Evolutionary conservation across 1,140 invertebrate genomes (phyloP).

Genomic region (Scaptomyza pallida): DNA sequence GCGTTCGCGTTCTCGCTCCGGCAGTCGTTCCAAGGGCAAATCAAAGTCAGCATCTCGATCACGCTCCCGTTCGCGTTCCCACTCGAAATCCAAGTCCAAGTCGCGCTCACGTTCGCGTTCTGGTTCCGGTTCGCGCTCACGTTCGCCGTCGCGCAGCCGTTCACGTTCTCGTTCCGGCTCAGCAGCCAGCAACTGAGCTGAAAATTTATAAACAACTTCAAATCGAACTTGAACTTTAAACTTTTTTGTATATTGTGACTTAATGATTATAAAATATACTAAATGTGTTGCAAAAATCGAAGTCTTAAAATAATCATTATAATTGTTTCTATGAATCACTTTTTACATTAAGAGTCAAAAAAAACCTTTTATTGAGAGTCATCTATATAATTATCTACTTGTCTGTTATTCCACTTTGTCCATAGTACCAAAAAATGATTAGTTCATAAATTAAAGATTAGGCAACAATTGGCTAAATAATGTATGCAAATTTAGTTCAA

Average conservation of each 20-base stretch:
- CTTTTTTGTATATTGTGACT: neutral
- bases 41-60: slow-evolving; percentile 79
- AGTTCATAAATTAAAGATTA: slow-evolving; percentile 30
- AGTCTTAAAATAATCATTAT: no score
- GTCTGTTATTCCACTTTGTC: neutral
- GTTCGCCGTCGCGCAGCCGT: slow-evolving; percentile 11
- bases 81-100: slow-evolving; percentile 62
- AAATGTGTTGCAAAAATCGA: slow-evolving; percentile 7
- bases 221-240: neutral
- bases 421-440: slow-evolving; percentile 1
- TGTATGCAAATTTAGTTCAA: slow-evolving; percentile 8
- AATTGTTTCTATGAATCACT: no score
- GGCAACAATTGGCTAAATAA: slow-evolving; percentile 33
- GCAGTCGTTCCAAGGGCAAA: slow-evolving; percentile 70
- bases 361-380: slow-evolving; percentile 11
- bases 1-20: slow-evolving; percentile 67
- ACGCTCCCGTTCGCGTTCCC: slow-evolving; percentile 53
- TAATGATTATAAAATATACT: slow-evolving; percentile 11
- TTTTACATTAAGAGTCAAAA: neutral
- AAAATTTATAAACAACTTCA: neutral
- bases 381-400: slow-evolving; percentile 1
- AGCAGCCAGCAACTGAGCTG: slow-evolving; percentile 32
- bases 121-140: slow-evolving; percentile 39
- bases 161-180: slow-evolving; percentile 44
- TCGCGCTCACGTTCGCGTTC: slow-evolving; percentile 74